These are phyloP conservation scores for Alloscopus bannaensis DNA, from an alignment of 2,888 invertebrate species.

Conservation along the genomic window DNA sequence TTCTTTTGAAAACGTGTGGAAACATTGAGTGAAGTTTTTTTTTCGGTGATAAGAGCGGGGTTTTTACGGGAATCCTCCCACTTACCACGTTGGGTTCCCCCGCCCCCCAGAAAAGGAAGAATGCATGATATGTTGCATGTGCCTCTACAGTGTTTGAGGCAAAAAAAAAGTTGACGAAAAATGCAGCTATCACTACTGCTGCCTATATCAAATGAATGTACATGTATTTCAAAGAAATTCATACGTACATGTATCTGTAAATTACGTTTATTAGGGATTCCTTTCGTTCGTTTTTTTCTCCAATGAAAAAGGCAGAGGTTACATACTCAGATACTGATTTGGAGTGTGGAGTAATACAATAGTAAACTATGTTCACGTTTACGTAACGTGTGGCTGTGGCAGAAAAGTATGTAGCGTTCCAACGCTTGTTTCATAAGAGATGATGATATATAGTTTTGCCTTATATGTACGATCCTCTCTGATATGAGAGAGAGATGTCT, in stretches of 20 bases:
- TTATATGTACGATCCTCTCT: slow-evolving; percentile 16
- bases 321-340: neutral
- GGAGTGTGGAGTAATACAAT: neutral
- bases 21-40: neutral
- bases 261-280: slow-evolving; percentile 1
- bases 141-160: neutral
- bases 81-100: slow-evolving; percentile 14
- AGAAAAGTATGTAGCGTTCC: neutral
- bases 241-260: no score
- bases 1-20: neutral
- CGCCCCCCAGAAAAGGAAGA: slow-evolving; percentile 14
- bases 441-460: slow-evolving; percentile 11
- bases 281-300: neutral
- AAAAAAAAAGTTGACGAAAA: no score
- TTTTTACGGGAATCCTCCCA: slow-evolving; percentile 3
- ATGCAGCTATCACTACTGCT: no score
- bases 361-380: neutral
- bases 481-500: neutral
- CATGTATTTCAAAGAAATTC: no score
- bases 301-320: slow-evolving; percentile 29
- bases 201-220: no score
- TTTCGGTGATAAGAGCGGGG: slow-evolving; percentile 16
- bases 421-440: neutral
- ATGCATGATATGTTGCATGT: neutral
- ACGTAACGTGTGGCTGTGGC: slow-evolving; percentile 11